Percentiles rank a stretch among this genome's conserved stretches.
These are phyloP conservation scores for Bombus polaris DNA, from an alignment of 1,140 invertebrate genomes.

Conservation along the genomic window DNA sequence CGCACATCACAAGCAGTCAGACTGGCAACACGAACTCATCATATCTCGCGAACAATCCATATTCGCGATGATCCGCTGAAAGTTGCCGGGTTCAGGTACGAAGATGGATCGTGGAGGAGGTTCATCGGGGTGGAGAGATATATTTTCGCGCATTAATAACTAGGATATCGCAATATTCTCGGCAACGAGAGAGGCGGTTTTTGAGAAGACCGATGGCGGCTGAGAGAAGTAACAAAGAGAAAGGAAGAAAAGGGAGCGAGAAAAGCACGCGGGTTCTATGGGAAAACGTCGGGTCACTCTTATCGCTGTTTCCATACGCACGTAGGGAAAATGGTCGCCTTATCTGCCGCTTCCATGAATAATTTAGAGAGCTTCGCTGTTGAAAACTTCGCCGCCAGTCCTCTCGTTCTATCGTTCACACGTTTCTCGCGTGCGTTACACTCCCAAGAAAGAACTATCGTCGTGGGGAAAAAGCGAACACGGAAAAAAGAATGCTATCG, in stretches of 20 bases:
- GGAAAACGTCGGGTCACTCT: conserved; percentile 62
- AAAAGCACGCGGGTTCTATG: conserved; percentile 29
- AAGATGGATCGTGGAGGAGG: not conserved
- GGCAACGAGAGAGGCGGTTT: conserved; percentile 6
- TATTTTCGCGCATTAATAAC: conserved; percentile 3
- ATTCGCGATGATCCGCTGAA: not conserved
- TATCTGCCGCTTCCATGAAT: conserved; percentile 72
- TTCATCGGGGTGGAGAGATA: not conserved
- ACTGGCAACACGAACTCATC: not conserved
- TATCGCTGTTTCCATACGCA: conserved; percentile 69
- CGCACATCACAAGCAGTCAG: not conserved
- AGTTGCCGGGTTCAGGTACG: not conserved
- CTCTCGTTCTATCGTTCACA: conserved; percentile 13
- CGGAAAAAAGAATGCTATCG: not conserved
- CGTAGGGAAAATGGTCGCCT: conserved; percentile 68
- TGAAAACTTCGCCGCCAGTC: conserved; percentile 62
- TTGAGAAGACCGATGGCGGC: conserved; percentile 1
- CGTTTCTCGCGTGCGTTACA: not conserved
- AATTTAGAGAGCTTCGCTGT: conserved; percentile 68
- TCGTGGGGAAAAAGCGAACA: not conserved
- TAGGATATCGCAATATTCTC: not conserved
- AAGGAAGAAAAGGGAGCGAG: not conserved
- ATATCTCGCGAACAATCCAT: not conserved
- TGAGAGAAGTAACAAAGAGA: conserved; percentile 14
- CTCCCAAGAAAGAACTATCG: not conserved